phyloP scores from a whole-genome alignment of 2,113 vertebrate genomes.

The Harpagus bidentatus region DNA sequence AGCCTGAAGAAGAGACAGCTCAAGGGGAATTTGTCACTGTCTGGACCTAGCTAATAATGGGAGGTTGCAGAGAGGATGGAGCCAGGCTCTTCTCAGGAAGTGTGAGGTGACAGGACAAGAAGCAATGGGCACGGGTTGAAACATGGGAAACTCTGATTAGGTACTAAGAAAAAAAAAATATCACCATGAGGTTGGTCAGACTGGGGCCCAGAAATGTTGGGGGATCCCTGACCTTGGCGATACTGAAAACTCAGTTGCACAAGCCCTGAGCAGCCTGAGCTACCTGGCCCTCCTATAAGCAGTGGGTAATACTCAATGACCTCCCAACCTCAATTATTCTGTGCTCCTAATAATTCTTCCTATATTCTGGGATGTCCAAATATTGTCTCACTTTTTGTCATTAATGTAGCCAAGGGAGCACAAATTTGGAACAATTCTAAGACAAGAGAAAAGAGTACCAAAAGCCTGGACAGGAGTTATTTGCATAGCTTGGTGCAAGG shows the following conservation, averaged over 20 bases:
- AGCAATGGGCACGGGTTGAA: background rate
- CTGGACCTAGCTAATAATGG: fast-evolving
- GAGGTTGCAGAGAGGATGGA: background rate
- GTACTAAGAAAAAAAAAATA: background rate
- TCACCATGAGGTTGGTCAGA: background rate
- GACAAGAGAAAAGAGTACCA: background rate
- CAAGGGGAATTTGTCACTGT: background rate
- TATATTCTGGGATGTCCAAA: background rate
- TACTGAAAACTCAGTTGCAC: background rate
- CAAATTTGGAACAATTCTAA: background rate
- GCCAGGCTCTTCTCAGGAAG: background rate
- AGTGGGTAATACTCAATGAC: background rate
- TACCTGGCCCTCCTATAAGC: background rate
- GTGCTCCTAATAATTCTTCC: background rate
- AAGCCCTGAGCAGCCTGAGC: background rate
- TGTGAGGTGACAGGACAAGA: background rate
- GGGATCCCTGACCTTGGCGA: background rate
- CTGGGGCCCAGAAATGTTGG: background rate
- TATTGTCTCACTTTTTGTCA: background rate
- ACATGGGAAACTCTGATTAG: background rate
- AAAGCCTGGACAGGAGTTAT: background rate
- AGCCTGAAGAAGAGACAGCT: background rate
- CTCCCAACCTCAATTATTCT: background rate
- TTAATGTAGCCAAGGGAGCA: background rate
- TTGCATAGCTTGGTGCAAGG: background rate